A percentile compares a stretch with the other conserved stretches of the same genome.
Conservation (phyloP, 2,797 vertebrate species). For the Rhynchotus rufescens region DNA sequence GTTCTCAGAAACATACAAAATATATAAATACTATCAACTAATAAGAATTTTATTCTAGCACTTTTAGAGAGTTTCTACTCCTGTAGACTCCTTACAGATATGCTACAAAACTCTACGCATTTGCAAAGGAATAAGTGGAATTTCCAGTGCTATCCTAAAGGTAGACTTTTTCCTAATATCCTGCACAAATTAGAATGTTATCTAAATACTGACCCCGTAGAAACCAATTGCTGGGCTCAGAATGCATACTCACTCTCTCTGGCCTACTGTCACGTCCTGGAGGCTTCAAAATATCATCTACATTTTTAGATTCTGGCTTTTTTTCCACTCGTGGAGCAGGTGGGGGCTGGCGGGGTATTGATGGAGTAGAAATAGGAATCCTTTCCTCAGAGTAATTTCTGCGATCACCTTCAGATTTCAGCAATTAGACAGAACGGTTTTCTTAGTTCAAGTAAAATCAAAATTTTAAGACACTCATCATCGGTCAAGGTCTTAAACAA, state of each 20-base stretch:
- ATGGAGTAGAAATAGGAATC: slow-evolving; percentile 83
- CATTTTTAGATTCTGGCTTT: slow-evolving; percentile 97
- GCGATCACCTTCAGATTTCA: slow-evolving; percentile 85
- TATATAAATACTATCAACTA: not conserved
- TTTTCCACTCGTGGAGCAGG: slow-evolving; percentile 89
- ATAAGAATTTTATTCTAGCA: not conserved
- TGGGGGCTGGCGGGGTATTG: slow-evolving; percentile 83
- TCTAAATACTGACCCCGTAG: not conserved
- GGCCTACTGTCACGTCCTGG: slow-evolving; percentile 92
- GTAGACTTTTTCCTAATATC: not conserved
- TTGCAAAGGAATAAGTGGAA: not conserved
- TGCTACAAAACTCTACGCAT: not conserved
- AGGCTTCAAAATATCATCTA: slow-evolving; percentile 95
- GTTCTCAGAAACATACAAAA: not conserved
- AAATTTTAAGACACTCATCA: slow-evolving; percentile 57
- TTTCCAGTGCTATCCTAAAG: not conserved
- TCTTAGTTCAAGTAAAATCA: slow-evolving; percentile 69
- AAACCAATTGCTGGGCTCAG: not conserved
- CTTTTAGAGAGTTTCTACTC: not conserved
- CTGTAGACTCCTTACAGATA: not conserved
- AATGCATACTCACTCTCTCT: slow-evolving; percentile 86
- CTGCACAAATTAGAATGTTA: not conserved
- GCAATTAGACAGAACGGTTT: slow-evolving; percentile 69
- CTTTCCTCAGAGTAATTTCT: slow-evolving; percentile 92
- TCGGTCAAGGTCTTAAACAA: slow-evolving; percentile 8